Conservation (phyloP, 2,113 vertebrate genomes). For the Mus spicilegus region DNA sequence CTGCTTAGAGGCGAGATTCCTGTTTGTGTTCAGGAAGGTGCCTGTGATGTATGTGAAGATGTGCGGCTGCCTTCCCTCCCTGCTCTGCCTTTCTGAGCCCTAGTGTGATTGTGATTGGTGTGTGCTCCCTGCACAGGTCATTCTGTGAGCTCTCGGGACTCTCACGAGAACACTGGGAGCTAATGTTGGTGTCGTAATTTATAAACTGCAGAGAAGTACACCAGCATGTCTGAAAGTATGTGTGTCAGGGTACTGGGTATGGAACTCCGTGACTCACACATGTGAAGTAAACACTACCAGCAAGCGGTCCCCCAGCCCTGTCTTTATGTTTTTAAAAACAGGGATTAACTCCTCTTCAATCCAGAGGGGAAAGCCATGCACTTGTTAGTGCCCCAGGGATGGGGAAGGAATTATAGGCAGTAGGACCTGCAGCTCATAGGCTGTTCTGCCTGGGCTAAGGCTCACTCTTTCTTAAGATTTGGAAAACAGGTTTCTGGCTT, state of each 20-base stretch:
- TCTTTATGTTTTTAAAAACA: background rate
- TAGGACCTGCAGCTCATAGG: background rate
- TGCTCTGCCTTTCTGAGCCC: background rate
- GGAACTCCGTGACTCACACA: background rate
- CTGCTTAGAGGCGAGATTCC: background rate
- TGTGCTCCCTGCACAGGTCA: background rate
- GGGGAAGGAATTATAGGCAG: background rate
- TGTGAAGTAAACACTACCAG: background rate
- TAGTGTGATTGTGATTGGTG: background rate
- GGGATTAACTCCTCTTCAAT: background rate
- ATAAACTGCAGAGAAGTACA: background rate
- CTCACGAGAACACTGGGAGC: background rate
- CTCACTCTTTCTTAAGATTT: conserved; percentile 43
- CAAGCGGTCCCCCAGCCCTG: background rate
- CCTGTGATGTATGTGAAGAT: background rate
- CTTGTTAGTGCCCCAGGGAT: background rate
- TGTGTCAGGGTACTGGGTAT: background rate
- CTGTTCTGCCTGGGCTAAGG: background rate
- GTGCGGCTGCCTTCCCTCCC: background rate
- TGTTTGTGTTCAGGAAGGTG: background rate
- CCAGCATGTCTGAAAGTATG: background rate
- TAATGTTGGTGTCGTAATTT: background rate
- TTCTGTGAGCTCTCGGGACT: background rate
- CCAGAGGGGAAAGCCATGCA: background rate
- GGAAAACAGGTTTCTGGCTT: background rate